Conservation (phyloP, 2,888 invertebrate species). For the Synanthedon andrenaeformis region DNA sequence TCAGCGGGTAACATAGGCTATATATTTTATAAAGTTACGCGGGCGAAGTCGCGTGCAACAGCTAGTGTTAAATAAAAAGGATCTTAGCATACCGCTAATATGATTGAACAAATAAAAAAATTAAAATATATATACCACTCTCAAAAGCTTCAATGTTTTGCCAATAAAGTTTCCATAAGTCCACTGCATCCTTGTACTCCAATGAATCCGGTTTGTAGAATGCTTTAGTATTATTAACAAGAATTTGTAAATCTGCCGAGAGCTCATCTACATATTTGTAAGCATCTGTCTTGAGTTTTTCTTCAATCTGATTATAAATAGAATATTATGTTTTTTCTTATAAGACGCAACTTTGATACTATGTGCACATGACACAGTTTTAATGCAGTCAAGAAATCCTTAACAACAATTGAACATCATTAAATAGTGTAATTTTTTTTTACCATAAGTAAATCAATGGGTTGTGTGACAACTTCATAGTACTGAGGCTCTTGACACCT, state of each 20-base stretch:
- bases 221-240: conserved; percentile 94
- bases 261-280: conserved; percentile 95
- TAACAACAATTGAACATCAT: too few species aligned
- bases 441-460: conserved; percentile 90
- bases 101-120: background rate
- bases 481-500: conserved; percentile 91
- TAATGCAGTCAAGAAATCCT: too few species aligned
- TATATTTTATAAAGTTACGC: too few species aligned
- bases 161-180: conserved; percentile 87
- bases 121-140: conserved; percentile 38
- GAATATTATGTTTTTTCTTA: too few species aligned
- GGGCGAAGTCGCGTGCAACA: too few species aligned
- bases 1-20: too few species aligned
- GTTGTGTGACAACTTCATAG: conserved; percentile 92
- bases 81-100: too few species aligned
- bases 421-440: too few species aligned
- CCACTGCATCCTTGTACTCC: conserved; percentile 91
- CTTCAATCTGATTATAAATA: conserved; percentile 77
- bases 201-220: conserved; percentile 90
- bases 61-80: too few species aligned
- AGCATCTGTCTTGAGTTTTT: conserved; percentile 96
- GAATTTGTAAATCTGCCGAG: conserved; percentile 88
- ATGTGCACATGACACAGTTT: conserved; percentile 8
- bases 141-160: conserved; percentile 51
- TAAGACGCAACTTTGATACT: too few species aligned